Evolutionary conservation across 2,113 vertebrate species (phyloP).

Genomic region (Butorides virescens): DNA sequence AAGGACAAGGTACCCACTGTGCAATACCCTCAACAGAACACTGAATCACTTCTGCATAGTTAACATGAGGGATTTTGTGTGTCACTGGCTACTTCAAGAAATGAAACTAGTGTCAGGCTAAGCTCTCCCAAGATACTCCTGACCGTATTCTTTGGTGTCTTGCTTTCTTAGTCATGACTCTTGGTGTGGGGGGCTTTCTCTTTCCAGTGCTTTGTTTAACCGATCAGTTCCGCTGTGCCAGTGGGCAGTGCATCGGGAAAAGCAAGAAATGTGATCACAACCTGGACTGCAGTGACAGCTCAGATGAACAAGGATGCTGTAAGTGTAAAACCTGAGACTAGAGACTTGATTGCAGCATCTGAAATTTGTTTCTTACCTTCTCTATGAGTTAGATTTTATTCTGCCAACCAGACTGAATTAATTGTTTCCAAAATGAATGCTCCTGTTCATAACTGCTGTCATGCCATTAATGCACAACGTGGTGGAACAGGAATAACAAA

Average conservation of each 20-base stretch:
- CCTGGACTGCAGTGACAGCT: constrained; percentile 92
- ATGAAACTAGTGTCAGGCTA: background rate
- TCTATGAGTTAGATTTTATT: background rate
- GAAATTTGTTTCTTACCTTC: background rate
- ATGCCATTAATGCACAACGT: background rate
- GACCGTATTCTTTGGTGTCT: background rate
- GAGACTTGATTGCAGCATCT: background rate
- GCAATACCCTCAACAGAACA: background rate
- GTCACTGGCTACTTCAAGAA: background rate
- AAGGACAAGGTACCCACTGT: background rate
- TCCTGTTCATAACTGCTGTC: background rate
- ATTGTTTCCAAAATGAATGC: background rate
- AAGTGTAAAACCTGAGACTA: constrained; percentile 67
- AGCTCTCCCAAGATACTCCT: background rate
- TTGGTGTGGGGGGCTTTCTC: background rate
- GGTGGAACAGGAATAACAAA: background rate
- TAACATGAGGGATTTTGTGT: background rate
- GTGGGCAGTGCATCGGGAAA: constrained; percentile 92
- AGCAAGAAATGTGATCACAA: constrained; percentile 96
- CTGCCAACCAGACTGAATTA: background rate
- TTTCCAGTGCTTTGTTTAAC: constrained; percentile 84
- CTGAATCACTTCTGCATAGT: background rate
- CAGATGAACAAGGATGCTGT: constrained; percentile 95
- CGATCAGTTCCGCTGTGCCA: constrained; percentile 91
- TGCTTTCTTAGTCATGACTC: background rate